Conservation (phyloP, 2,797 vertebrate genomes). For the Pseudochirops corinnae region DNA sequence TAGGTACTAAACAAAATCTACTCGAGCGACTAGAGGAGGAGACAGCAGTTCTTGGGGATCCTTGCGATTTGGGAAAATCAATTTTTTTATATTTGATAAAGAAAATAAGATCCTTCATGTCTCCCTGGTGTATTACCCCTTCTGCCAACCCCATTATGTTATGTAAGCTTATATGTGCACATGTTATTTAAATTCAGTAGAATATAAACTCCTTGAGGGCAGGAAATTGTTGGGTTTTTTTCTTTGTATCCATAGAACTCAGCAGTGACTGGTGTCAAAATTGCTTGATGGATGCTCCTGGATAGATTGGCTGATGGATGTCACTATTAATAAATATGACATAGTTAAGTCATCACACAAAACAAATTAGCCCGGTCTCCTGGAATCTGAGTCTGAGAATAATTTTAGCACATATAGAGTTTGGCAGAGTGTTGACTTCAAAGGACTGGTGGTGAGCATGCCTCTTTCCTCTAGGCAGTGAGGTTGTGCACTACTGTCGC, state of each 20-base stretch:
- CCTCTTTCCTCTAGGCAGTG: background rate
- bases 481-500: background rate
- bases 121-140: too few species aligned
- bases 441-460: background rate
- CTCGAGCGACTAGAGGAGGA: background rate
- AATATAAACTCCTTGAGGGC: background rate
- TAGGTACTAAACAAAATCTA: background rate
- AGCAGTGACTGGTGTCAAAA: background rate
- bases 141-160: background rate
- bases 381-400: constrained; percentile 23
- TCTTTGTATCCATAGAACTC: background rate
- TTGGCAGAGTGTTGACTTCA: background rate
- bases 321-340: background rate
- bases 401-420: background rate
- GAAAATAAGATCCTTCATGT: background rate
- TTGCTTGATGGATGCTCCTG: background rate
- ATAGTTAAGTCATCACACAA: background rate
- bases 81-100: constrained; percentile 42
- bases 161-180: background rate
- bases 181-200: background rate
- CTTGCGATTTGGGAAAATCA: background rate
- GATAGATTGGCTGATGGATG: background rate
- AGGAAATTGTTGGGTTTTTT: background rate
- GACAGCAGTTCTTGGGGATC: background rate
- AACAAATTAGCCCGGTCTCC: constrained; percentile 5